A percentile compares a stretch with the other conserved stretches of the same genome.
These are phyloP conservation scores for Pardalotus punctatus DNA, from an alignment of 2,113 vertebrate genomes.

Conservation along the genomic window DNA sequence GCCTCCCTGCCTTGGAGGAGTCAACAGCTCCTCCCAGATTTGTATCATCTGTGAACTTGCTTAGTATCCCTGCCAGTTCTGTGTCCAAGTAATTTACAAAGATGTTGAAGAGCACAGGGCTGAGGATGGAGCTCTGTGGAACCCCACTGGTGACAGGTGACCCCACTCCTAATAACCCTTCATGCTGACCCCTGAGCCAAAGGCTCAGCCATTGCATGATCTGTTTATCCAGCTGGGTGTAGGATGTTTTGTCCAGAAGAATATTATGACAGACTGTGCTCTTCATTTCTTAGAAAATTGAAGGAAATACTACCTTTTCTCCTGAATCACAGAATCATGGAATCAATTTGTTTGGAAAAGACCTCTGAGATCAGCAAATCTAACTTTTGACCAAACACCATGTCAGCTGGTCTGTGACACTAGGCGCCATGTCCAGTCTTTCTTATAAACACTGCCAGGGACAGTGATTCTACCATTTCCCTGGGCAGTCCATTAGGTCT, in stretches of 20 bases:
- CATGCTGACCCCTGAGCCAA: fast-evolving
- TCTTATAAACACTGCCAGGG: background rate
- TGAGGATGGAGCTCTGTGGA: background rate
- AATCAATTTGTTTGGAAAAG: background rate
- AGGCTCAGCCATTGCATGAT: background rate
- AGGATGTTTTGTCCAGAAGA: background rate
- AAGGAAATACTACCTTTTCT: background rate
- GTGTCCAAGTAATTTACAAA: fast-evolving
- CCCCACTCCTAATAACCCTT: background rate
- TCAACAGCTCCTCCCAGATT: background rate
- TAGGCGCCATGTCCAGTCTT: background rate
- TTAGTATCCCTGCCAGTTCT: background rate
- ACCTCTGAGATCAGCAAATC: background rate
- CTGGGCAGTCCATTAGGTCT: background rate
- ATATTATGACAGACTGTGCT: background rate
- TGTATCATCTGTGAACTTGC: background rate
- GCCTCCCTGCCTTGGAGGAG: background rate
- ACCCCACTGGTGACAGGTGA: too few relatives aligned
- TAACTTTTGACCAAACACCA: background rate
- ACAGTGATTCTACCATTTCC: background rate
- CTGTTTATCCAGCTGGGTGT: background rate
- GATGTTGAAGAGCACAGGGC: background rate
- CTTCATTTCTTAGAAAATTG: background rate
- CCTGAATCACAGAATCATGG: background rate
- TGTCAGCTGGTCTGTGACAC: too few relatives aligned